A percentile compares a stretch with the other conserved stretches of the same genome.
Evolutionary conservation across 2,113 vertebrate genomes (phyloP).

Genomic region (Gallinago media): DNA sequence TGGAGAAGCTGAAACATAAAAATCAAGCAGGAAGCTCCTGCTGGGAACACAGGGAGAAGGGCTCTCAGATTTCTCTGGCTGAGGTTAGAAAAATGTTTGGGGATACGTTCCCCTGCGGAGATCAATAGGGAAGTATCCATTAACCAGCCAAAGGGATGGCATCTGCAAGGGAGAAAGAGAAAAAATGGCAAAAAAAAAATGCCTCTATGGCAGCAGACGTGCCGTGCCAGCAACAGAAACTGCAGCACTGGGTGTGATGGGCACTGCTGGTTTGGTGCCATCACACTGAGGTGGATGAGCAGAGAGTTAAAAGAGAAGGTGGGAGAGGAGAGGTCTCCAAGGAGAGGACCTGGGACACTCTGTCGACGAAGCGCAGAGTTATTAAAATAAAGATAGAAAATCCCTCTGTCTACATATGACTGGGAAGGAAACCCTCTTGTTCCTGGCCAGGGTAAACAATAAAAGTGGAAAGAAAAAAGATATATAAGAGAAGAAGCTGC

Average conservation of each 20-base stretch:
- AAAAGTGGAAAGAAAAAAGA: background rate
- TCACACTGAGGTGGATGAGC: background rate
- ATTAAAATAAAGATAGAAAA: background rate
- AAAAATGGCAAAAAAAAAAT: conserved; percentile 20
- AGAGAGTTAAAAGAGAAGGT: background rate
- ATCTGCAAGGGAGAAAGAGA: background rate
- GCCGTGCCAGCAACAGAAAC: background rate
- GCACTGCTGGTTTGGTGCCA: background rate
- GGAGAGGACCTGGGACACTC: background rate
- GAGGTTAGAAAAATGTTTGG: background rate
- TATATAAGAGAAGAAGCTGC: background rate
- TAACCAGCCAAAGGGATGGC: conserved; percentile 4
- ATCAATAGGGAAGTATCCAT: background rate
- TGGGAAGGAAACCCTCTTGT: background rate
- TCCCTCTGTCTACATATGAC: background rate
- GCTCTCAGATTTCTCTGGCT: conserved; percentile 21
- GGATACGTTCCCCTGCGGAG: background rate
- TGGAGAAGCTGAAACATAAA: conserved; percentile 24
- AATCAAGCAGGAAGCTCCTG: conserved; percentile 58
- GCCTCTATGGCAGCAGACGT: background rate
- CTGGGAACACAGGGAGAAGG: conserved; percentile 48
- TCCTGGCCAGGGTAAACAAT: background rate
- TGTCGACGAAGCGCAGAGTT: background rate
- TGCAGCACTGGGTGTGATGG: background rate
- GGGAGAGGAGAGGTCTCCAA: background rate